Evolutionary conservation across 2,797 vertebrate species (phyloP).

Genomic region (Gymnothorax javanicus): DNA sequence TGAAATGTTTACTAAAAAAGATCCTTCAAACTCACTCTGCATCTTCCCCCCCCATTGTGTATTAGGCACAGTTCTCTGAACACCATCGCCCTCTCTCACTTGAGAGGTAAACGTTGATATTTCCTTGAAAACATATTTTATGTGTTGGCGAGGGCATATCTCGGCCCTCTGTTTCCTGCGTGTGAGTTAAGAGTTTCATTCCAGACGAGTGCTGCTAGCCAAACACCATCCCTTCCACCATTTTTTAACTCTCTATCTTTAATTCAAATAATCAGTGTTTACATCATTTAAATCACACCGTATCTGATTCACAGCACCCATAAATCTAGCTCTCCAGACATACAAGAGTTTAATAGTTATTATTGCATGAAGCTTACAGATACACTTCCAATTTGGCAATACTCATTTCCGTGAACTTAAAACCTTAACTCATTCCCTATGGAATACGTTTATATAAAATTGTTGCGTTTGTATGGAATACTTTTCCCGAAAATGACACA

Average conservation of each 20-base stretch:
- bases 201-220: not conserved
- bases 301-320: not conserved
- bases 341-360: not conserved
- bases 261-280: not conserved
- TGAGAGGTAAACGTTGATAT: slow-evolving; percentile 3
- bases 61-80: slow-evolving; percentile 63
- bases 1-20: slow-evolving; percentile 83
- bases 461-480: no score
- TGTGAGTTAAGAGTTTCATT: not conserved
- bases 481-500: no score
- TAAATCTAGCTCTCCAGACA: not conserved
- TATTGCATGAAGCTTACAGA: not conserved
- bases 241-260: not conserved
- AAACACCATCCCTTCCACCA: not conserved
- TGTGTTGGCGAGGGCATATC: not conserved
- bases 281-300: not conserved
- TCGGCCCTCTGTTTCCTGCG: not conserved
- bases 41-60: slow-evolving; percentile 68
- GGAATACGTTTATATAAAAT: no score
- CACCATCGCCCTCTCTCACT: not conserved
- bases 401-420: not conserved
- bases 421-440: not conserved
- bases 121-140: slow-evolving; percentile 2
- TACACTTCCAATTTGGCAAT: not conserved
- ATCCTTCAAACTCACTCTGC: slow-evolving; percentile 77